phyloP scores from a whole-genome alignment of 2,797 vertebrate species.

The Lophotriccus pileatus region DNA sequence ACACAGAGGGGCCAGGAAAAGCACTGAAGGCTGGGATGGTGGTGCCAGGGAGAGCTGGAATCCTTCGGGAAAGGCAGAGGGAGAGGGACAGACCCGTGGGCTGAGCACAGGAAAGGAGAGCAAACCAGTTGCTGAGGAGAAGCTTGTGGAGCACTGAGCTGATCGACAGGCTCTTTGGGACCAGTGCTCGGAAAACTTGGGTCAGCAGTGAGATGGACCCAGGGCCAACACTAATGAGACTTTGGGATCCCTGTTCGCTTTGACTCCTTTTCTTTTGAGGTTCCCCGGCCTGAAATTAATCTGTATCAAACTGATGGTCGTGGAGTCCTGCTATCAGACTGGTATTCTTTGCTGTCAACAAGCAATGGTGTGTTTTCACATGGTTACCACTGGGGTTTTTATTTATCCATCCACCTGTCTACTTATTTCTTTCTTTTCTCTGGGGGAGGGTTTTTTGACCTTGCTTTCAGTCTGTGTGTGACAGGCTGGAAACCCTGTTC shows the following conservation, averaged over 20 bases:
- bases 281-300: background rate
- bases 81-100: background rate
- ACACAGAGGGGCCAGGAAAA: background rate
- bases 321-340: background rate
- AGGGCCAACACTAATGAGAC: background rate
- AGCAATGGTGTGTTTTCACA: background rate
- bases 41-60: background rate
- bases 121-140: background rate
- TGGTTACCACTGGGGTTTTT: background rate
- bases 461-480: background rate
- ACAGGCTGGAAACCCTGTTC: background rate
- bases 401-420: no score
- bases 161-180: background rate
- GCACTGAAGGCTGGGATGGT: background rate
- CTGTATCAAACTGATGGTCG: background rate
- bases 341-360: background rate
- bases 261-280: background rate
- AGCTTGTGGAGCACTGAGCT: fast-evolving
- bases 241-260: background rate
- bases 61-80: fast-evolving
- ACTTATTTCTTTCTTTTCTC: background rate
- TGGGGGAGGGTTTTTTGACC: background rate
- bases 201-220: background rate
- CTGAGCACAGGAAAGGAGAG: background rate
- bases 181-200: no score